These are phyloP conservation scores for Nemurella pictetii DNA, from an alignment of 2,888 invertebrate species.

Conservation along the genomic window DNA sequence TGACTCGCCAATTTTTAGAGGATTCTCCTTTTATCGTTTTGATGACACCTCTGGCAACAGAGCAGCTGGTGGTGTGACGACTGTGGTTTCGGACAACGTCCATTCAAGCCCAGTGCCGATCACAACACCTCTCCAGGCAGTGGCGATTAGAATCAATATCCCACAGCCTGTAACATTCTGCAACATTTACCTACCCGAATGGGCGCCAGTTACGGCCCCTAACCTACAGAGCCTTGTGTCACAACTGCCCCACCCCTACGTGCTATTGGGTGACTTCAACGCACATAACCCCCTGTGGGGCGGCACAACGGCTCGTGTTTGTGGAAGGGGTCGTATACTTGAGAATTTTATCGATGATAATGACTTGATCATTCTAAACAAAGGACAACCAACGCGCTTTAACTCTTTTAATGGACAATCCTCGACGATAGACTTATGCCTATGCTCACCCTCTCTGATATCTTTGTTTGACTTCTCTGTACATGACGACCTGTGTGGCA, in stretches of 20 bases:
- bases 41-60: not conserved
- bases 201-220: not conserved
- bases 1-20: not conserved
- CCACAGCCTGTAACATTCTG: too few species aligned
- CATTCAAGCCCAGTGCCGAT: not conserved
- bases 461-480: too few species aligned
- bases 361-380: not conserved
- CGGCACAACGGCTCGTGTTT: too few species aligned
- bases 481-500: too few species aligned
- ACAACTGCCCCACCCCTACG: not conserved
- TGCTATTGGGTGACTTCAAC: too few species aligned
- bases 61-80: not conserved
- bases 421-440: too few species aligned
- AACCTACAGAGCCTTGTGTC: not conserved
- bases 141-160: not conserved
- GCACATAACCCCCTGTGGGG: too few species aligned
- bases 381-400: too few species aligned
- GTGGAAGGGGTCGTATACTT: too few species aligned
- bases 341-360: not conserved
- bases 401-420: too few species aligned
- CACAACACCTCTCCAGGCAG: conserved; percentile 16
- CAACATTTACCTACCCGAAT: too few species aligned
- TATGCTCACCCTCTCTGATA: too few species aligned
- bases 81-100: not conserved
- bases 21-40: not conserved